Percentiles rank a stretch among this genome's conserved stretches.
Evolutionary conservation across 2,113 vertebrate species (phyloP).

Genomic region (Tringa solitaria): DNA sequence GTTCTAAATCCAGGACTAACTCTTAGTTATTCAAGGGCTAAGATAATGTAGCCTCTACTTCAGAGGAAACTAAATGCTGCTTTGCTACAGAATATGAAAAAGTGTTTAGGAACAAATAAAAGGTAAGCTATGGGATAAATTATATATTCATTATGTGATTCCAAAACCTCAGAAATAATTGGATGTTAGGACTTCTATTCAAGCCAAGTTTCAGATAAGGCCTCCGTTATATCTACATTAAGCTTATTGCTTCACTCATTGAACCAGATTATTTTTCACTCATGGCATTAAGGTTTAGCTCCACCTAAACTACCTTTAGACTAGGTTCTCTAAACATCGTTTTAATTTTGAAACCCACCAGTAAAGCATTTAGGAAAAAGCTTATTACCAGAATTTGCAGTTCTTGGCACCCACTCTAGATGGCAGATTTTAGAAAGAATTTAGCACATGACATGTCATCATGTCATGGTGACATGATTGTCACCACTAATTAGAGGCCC

Average conservation of each 20-base stretch:
- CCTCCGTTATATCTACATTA: background rate
- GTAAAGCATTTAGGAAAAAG: background rate
- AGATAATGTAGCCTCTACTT: background rate
- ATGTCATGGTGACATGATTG: no score
- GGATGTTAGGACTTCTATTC: background rate
- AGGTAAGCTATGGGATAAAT: background rate
- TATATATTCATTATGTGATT: background rate
- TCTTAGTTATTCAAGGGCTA: background rate
- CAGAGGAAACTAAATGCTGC: background rate
- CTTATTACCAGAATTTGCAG: background rate
- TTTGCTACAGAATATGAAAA: background rate
- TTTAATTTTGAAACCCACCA: background rate
- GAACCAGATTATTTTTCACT: background rate
- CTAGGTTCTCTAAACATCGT: background rate
- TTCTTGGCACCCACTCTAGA: background rate
- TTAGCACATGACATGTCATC: no score
- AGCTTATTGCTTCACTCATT: background rate
- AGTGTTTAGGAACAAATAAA: background rate
- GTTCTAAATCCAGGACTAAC: background rate
- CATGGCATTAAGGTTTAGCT: background rate
- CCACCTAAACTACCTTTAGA: background rate
- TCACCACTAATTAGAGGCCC: background rate
- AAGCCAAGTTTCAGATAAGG: background rate
- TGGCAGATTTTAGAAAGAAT: background rate
- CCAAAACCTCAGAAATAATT: background rate